These are phyloP conservation scores for Echinops telfairi DNA, from an alignment of 2,113 vertebrate genomes.

Conservation along the genomic window DNA sequence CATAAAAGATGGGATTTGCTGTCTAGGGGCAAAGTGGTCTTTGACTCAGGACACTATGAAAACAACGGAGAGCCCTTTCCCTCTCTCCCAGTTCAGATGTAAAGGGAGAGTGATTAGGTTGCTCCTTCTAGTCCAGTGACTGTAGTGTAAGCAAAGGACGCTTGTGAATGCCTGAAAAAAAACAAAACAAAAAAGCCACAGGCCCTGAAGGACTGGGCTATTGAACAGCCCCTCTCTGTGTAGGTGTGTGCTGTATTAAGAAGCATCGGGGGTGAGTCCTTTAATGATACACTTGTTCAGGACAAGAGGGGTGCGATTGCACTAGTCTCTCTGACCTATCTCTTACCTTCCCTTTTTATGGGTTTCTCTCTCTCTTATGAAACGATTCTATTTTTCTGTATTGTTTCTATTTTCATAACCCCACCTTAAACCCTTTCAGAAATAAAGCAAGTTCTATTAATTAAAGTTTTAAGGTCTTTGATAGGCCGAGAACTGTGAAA, in stretches of 20 bases:
- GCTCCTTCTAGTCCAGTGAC: not conserved
- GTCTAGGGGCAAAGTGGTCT: not conserved
- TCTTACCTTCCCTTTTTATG: not conserved
- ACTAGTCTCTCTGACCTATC: not conserved
- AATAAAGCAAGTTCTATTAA: slow-evolving; percentile 32
- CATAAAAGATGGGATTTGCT: slow-evolving; percentile 26
- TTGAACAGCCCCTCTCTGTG: not conserved
- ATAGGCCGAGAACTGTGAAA: not conserved
- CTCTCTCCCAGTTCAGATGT: slow-evolving; percentile 4
- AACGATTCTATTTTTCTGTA: too few species aligned
- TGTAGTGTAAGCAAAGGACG: not conserved
- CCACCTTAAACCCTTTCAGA: not conserved
- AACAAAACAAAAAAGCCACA: not conserved
- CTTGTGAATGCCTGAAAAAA: not conserved
- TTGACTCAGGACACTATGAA: slow-evolving; percentile 24
- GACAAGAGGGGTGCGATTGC: not conserved
- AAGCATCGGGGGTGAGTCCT: not conserved
- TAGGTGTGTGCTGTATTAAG: not conserved
- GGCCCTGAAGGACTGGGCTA: not conserved
- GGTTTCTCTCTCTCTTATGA: not conserved
- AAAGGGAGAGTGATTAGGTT: not conserved
- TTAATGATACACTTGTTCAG: not conserved
- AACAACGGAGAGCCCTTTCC: slow-evolving; percentile 2
- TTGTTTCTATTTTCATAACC: not conserved
- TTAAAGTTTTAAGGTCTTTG: not conserved